Base-by-base conservation (phyloP, 2,888 invertebrate genomes). In the Eristalinus sepulchralis region DNA sequence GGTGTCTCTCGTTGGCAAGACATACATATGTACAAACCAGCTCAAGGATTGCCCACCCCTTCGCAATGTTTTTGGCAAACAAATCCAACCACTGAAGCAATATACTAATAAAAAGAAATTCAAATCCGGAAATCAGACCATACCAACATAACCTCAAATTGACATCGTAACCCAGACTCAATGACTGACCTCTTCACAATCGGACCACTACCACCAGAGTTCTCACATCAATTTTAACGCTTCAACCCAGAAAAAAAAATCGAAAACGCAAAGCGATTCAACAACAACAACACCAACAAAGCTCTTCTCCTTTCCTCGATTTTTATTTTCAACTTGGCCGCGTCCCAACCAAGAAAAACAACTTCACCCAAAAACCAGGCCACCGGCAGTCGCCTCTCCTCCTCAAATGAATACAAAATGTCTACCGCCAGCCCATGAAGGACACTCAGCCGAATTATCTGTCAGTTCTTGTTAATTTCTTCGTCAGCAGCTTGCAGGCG, bases 401-500 rank as follows among this genome's bases (percentile, higher is more conserved):
- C 47, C 47, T 17, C 47, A 47, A 47, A 47, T n/a, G 47, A 47
- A 47, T 17, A 47, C 47, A 47, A 47, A 47, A 47, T 47, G 47
- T 47, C 47, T 47, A 47, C 47, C 47, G 47, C 17, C 47, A 8
- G n/a, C 17, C 47, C 47, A 47, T 8, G 47, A 47, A 47, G 47
- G 47, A 47, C 47, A 47, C 47, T 34, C 6, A 17, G 8, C 17
- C 47, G 47, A 47, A 47, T 47, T 47, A 47, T 64, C 31, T 22
- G 39, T 64, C 36, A 39, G 17, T 64, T 64, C 31, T 22, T 39
- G 22, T 64, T 64, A 47, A 47, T 47, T 47, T 47, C 47, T 47
- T 17, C 17, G 47, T 47, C 47, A 47, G 17, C 6, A 8, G 8
- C 8, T 4, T 6, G n/a, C 6, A 39, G 13, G n/a, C 39, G 39